Percentiles rank a stretch among this genome's conserved stretches.
Conservation (phyloP, 2,888 invertebrate genomes). For the Plutella xylostella region DNA sequence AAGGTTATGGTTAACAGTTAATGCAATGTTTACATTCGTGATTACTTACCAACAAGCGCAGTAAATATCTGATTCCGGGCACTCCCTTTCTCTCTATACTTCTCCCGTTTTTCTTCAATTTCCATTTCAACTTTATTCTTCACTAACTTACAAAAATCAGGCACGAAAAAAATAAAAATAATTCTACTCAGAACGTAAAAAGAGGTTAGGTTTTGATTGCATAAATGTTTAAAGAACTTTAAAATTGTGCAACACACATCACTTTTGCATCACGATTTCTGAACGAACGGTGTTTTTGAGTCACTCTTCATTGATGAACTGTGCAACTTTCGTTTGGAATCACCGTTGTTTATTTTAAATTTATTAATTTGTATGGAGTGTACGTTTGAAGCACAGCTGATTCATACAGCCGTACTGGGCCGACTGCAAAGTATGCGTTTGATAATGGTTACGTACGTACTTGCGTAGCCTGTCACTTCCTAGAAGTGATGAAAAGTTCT, state of each 20-base stretch:
- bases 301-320: neutral
- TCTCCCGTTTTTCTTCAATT: constrained; percentile 18
- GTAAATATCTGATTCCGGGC: constrained; percentile 38
- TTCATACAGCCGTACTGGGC: no score
- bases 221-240: neutral
- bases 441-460: no score
- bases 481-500: no score
- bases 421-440: no score
- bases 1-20: no score
- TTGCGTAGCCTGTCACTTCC: no score
- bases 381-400: no score
- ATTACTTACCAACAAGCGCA: constrained; percentile 41
- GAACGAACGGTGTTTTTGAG: neutral
- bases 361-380: no score
- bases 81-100: constrained; percentile 28
- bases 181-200: neutral
- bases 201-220: constrained; percentile 1
- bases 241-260: neutral
- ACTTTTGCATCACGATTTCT: neutral
- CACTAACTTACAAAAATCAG: neutral
- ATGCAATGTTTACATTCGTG: no score
- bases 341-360: no score
- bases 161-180: neutral
- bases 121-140: constrained; percentile 10
- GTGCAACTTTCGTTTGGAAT: no score